Evolutionary conservation across 2,113 vertebrate genomes (phyloP).

Genomic region (Psammodynastes pulverulentus): DNA sequence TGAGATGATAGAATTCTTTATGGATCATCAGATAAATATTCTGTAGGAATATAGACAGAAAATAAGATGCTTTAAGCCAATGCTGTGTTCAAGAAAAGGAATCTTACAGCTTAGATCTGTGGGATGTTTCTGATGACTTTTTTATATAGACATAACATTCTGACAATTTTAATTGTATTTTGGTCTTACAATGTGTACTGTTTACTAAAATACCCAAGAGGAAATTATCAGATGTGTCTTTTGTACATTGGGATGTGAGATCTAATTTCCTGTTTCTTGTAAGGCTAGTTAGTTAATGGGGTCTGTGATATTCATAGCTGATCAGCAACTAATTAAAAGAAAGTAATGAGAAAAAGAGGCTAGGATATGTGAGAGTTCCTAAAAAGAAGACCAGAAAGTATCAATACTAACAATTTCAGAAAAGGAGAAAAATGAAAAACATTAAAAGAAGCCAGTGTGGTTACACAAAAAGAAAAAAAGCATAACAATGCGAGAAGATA

Average conservation of each 20-base stretch:
- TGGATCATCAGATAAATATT: not conserved
- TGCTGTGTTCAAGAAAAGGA: not conserved
- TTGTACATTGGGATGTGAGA: not conserved
- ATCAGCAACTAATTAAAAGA: not conserved
- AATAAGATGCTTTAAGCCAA: not conserved
- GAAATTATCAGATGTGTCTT: not conserved
- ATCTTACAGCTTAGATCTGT: not conserved
- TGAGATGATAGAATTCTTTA: not conserved
- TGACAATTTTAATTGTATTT: not conserved
- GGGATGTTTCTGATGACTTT: not conserved
- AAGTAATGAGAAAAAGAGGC: not conserved
- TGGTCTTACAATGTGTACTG: not conserved
- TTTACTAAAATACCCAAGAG: not conserved
- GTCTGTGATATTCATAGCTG: not conserved
- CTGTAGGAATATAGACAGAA: not conserved
- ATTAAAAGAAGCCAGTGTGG: not conserved
- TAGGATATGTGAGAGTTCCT: not conserved
- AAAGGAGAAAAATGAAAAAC: not conserved
- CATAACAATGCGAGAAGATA: not conserved
- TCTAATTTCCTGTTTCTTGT: not conserved
- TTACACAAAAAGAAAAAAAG: not conserved
- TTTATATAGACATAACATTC: not conserved
- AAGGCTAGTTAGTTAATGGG: not conserved
- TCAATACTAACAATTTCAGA: not conserved
- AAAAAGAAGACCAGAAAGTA: not conserved